A percentile compares a stretch with the other conserved stretches of the same genome.
phyloP scores from a whole-genome alignment of 1,140 invertebrate species.

The Venturia canescens region DNA sequence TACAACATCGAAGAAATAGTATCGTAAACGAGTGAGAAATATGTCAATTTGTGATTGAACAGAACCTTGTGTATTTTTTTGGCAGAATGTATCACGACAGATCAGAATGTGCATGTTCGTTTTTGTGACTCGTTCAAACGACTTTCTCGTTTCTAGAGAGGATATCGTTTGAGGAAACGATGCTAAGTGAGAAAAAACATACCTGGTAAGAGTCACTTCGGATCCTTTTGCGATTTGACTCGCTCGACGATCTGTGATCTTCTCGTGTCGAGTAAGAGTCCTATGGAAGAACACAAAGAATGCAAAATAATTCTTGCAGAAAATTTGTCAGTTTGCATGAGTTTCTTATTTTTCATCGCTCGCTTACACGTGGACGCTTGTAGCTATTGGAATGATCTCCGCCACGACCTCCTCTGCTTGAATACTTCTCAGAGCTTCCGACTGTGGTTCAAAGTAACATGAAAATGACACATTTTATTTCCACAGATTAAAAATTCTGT shows the following conservation, averaged over 20 bases:
- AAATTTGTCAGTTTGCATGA: background rate
- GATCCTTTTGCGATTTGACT: conserved; percentile 69
- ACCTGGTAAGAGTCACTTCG: conserved; percentile 74
- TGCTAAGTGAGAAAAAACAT: conserved; percentile 51
- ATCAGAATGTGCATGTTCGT: conserved; percentile 11
- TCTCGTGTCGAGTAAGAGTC: conserved; percentile 70
- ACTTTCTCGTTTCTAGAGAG: conserved; percentile 6
- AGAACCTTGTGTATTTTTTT: background rate
- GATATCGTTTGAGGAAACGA: conserved; percentile 1
- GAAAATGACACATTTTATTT: background rate
- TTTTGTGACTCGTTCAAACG: conserved; percentile 6
- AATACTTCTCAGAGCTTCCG: conserved; percentile 70
- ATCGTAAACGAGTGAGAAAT: background rate
- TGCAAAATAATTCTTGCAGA: conserved; percentile 1
- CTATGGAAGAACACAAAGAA: conserved; percentile 50
- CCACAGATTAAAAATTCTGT: no score
- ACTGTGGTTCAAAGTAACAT: conserved; percentile 34
- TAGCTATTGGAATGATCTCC: conserved; percentile 73
- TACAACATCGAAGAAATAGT: background rate
- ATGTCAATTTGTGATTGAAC: background rate
- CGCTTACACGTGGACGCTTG: conserved; percentile 69
- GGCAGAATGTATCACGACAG: conserved; percentile 1
- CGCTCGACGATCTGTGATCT: conserved; percentile 71
- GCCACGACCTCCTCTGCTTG: conserved; percentile 69
- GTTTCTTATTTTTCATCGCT: background rate